Conservation (phyloP, 2,888 invertebrate species). For the Sicus ferrugineus region DNA sequence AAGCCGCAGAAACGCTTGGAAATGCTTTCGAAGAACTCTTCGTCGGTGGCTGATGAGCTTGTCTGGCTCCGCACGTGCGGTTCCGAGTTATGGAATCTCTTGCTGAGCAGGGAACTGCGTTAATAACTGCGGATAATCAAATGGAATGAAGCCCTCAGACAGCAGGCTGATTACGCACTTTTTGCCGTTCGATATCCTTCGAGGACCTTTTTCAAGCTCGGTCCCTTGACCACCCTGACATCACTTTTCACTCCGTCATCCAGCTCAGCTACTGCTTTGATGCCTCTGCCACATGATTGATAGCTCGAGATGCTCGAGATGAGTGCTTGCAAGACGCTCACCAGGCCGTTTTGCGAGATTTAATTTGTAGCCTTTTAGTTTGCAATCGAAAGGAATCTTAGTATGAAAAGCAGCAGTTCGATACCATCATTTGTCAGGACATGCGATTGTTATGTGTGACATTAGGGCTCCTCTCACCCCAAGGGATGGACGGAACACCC, state of each 20-base stretch:
- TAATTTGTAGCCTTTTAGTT: constrained; percentile 22
- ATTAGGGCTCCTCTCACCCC: no score
- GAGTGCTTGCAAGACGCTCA: not conserved
- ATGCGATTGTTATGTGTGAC: no score
- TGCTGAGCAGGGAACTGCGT: not conserved
- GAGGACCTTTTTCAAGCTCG: not conserved
- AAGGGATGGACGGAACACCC: no score
- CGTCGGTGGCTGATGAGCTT: not conserved
- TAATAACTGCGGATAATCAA: not conserved
- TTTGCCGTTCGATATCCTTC: not conserved
- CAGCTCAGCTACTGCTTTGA: not conserved
- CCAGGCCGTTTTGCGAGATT: constrained; percentile 9
- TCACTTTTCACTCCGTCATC: not conserved
- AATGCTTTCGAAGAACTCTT: constrained; percentile 11
- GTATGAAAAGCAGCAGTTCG: no score
- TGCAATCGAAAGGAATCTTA: no score
- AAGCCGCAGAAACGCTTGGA: constrained; percentile 18
- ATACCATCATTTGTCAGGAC: no score
- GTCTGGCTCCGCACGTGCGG: not conserved
- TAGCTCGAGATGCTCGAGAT: not conserved
- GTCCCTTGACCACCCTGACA: not conserved
- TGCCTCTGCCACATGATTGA: not conserved
- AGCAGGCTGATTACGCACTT: not conserved
- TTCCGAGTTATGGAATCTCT: not conserved
- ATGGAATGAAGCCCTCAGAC: not conserved